Conservation (phyloP, 2,888 invertebrate species). For the Macrosiphum euphorbiae region DNA sequence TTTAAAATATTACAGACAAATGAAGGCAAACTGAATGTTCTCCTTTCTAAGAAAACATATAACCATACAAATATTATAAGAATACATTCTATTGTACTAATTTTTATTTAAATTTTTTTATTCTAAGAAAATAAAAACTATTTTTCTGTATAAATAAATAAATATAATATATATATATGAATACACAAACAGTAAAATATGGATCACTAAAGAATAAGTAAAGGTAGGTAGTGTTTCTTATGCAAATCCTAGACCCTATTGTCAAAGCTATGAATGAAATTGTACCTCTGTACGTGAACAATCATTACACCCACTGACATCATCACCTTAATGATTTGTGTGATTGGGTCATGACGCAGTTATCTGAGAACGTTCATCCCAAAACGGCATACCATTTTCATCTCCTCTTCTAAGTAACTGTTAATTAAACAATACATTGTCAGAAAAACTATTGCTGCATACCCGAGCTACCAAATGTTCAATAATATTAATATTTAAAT, state of each 20-base stretch:
- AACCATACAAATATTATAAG: background rate
- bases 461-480: background rate
- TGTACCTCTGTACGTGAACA: conserved; percentile 85
- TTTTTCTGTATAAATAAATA: conserved; percentile 50
- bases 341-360: conserved; percentile 82
- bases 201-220: conserved; percentile 50
- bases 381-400: conserved; percentile 58
- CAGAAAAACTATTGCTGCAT: background rate
- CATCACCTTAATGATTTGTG: conserved; percentile 96
- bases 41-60: conserved; percentile 6
- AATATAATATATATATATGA: background rate
- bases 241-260: conserved; percentile 63
- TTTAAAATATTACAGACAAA: conserved; percentile 22
- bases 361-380: conserved; percentile 60
- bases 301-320: conserved; percentile 94
- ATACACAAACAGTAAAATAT: conserved; percentile 23
- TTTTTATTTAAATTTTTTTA: conserved; percentile 54
- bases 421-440: background rate
- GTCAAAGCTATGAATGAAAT: conserved; percentile 60
- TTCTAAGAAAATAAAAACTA: conserved; percentile 51
- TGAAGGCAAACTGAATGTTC: conserved; percentile 40
- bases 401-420: conserved; percentile 52
- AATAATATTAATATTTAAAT: background rate
- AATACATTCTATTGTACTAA: conserved; percentile 58
- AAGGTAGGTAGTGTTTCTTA: conserved; percentile 60